Conservation (phyloP, 2,888 invertebrate species). For the Willowsia nigromaculata region DNA sequence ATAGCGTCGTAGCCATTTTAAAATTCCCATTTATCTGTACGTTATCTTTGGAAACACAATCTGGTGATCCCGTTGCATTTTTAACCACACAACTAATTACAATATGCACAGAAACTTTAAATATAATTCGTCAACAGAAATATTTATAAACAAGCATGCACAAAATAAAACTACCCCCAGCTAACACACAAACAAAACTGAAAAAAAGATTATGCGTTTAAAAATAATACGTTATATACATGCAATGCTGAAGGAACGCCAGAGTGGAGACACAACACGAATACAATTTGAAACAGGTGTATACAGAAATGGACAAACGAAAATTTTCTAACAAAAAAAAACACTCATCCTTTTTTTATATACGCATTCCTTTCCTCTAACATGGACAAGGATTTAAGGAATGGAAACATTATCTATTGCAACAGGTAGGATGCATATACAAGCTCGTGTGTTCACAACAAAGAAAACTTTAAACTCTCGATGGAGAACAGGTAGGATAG, state of each 20-base stretch:
- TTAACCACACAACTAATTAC: neutral
- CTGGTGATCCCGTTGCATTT: neutral
- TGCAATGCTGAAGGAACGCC: constrained; percentile 4
- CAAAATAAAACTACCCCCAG: constrained; percentile 6
- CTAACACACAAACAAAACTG: neutral
- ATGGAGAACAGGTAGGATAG: constrained; percentile 34
- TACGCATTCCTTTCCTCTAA: neutral
- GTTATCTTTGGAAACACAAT: constrained; percentile 12
- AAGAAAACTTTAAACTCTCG: neutral
- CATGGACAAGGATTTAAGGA: constrained; percentile 22
- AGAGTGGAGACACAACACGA: neutral
- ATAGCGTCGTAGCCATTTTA: constrained; percentile 48
- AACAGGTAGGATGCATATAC: neutral
- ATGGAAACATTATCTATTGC: neutral
- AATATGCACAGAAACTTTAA: neutral
- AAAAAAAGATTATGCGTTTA: neutral
- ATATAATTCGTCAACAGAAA: neutral
- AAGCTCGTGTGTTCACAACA: neutral
- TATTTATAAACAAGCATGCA: neutral
- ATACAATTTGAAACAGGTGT: constrained; percentile 24
- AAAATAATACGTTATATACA: neutral
- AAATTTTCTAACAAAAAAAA: constrained; percentile 6
- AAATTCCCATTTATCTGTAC: neutral
- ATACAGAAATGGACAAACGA: neutral
- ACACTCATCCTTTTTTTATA: neutral